Evolutionary conservation across 92 coral and sea anemone genomes (phyloP), one percentile per base, ranked within the genome.

Genomic region (Pocillopora grandis): DNA sequence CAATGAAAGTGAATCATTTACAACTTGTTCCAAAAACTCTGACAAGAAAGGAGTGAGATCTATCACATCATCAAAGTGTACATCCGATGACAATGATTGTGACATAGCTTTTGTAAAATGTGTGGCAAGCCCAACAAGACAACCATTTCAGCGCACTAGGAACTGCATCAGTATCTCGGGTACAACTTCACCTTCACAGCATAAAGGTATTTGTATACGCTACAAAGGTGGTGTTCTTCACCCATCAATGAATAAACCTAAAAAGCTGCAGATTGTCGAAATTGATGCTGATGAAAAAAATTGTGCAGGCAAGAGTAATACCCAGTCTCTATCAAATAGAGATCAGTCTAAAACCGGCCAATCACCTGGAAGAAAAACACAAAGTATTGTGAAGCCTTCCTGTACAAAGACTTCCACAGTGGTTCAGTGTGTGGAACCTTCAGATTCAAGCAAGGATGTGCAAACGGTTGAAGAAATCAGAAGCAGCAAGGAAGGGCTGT

Each of bases 201-300:
- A 16, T 31, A 15, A 15, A 19, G 77, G 77, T 10, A 81, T 81
- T 6, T 71, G 77, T 62, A 70, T 81, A 60, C 69, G 85, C 17
- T 15, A 81, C 60, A 81, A 71, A 68, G 85, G 70, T 12, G 85
- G 85, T 3, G 60, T 35, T 35, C 77, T 71, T 17, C 85, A 71
- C 19, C 77, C 85, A 14, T 71, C 85, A 21, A 81, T 70, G 78
- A 81, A 59, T 4, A 81, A 81, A 71, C 48, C 78, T 14, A 71
- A 60, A 81, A 81, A 61, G 67, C 35, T 37, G 33, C 85, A 70
- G n/a, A 71, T 81, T 59, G 77, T 81, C 1, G 59, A 56, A 60
- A 71, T 71, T 71, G 23, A 71, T 60, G 20, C 48, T 12, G 70
- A 48, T 60, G 57, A n/a, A 9, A 37, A 2, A 58, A 59, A 19